A percentile compares a stretch with the other conserved stretches of the same genome.
Conservation (phyloP, 2,797 vertebrate species). For the Protonibea diacanthus region DNA sequence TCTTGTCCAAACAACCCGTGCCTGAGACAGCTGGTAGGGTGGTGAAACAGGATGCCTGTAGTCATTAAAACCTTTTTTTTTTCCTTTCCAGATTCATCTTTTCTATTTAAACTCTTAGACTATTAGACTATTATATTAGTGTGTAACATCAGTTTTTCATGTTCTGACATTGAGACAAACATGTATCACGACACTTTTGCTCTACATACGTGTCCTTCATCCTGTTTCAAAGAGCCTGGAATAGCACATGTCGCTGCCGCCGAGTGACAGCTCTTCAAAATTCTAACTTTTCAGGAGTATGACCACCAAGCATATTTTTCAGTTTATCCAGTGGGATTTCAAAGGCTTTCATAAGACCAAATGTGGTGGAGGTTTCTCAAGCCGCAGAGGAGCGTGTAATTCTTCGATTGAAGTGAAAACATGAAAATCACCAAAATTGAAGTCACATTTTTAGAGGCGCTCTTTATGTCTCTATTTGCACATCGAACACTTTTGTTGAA, state of each 20-base stretch:
- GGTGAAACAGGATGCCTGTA: constrained; percentile 33
- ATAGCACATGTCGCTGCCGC: not conserved
- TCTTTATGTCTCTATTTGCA: constrained; percentile 23
- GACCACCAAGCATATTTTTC: constrained; percentile 48
- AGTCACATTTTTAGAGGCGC: constrained; percentile 22
- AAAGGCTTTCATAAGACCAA: constrained; percentile 49
- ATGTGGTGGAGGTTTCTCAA: constrained; percentile 47
- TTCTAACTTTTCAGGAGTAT: constrained; percentile 2
- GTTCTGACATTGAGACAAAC: not conserved
- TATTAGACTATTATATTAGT: too few species aligned
- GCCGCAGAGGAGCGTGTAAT: constrained; percentile 33
- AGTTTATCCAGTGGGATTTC: constrained; percentile 54
- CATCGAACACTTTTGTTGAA: constrained; percentile 1
- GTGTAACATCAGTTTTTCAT: not conserved
- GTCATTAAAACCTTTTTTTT: constrained; percentile 28
- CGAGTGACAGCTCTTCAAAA: constrained; percentile 10
- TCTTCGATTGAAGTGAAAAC: constrained; percentile 46
- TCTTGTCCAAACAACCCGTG: constrained; percentile 63
- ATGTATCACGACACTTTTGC: not conserved
- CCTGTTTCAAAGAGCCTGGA: not conserved
- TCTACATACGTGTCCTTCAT: not conserved
- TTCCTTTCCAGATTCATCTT: constrained; percentile 4
- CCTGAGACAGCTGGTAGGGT: constrained; percentile 31
- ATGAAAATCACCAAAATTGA: constrained; percentile 49
- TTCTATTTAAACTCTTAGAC: not conserved